Evolutionary conservation across 2,888 invertebrate genomes (phyloP), one percentile per base, ranked within the genome.

Genomic region (Phymatocera aterrima): DNA sequence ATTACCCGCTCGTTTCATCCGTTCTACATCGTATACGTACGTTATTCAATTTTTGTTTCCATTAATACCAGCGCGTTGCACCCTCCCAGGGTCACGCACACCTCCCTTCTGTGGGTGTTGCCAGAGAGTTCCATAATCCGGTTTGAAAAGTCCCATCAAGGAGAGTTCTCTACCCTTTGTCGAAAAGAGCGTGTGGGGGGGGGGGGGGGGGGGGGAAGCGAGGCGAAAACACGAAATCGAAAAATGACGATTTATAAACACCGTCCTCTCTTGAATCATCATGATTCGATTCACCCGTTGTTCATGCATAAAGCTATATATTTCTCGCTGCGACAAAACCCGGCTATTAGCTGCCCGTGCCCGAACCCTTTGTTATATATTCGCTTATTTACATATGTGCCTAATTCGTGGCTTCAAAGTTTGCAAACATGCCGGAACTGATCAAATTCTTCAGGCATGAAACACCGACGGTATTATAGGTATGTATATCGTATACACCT

Each of bases 281-380:
- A 72, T 51, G 72, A 72, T 51, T 72, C 34, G 72, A 54, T 72
- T 68, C 43, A 68, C 68, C 68, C 68, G 43, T 68, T 68, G 68
- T 68, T 68, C 68, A n/a, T 4, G 18, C 51, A 5, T n/a, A 1
- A 3, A 6, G n/a, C 12, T 48, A 48, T 48, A n/a, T n/a, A n/a
- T n/a, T n/a, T n/a, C n/a, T n/a, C 15, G 18, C 15, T 48, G 48
- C 48, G 48, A 48, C 48, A 61, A 61, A 37, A 37, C 48, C 15
- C 8, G 15, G 40, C 68, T 43, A 68, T 68, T 68, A 68, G 46
- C 68, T 15, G n/a, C 46, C n/a, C 68, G 8, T n/a, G 24, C 24
- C 43, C 48, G n/a, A 48, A 4, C 12, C 48, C 48, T 18, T 46
- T 24, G 72, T 34, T 51, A 31, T 72, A 24, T 18, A 34, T 48